Evolutionary conservation across 2,113 vertebrate genomes (phyloP).

Genomic region (Hucho hucho): DNA sequence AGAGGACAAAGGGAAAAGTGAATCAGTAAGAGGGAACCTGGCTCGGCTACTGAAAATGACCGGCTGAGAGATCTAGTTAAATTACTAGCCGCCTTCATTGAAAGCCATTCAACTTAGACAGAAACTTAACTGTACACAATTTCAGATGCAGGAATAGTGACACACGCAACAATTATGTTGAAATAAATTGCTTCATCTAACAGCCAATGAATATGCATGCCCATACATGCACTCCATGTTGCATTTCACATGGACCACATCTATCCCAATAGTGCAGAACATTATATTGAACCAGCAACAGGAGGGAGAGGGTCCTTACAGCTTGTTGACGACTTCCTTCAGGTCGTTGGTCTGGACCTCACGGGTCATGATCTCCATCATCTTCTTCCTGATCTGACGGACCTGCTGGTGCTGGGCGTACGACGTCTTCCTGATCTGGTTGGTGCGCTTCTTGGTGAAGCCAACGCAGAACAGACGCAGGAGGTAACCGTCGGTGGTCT

Average conservation of each 20-base stretch:
- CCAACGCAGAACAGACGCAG: slow-evolving; percentile 96
- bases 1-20: slow-evolving; percentile 27
- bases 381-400: slow-evolving; percentile 96
- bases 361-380: slow-evolving; percentile 98
- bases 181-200: too few species aligned
- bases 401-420: slow-evolving; percentile 97
- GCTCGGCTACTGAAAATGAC: too few species aligned
- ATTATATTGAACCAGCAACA: too few species aligned
- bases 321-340: slow-evolving; percentile 98
- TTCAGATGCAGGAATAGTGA: too few species aligned
- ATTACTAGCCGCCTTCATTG: too few species aligned
- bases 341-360: slow-evolving; percentile 98
- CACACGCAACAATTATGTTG: too few species aligned
- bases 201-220: neutral
- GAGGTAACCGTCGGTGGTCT: slow-evolving; percentile 95
- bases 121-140: too few species aligned
- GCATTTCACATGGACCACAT: too few species aligned
- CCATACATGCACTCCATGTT: too few species aligned
- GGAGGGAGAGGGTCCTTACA: slow-evolving; percentile 74
- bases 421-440: slow-evolving; percentile 96
- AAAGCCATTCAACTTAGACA: too few species aligned
- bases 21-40: neutral
- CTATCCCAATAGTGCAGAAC: too few species aligned
- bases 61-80: too few species aligned
- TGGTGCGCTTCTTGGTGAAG: slow-evolving; percentile 96